Base-by-base conservation (phyloP, 2,113 vertebrate species). In the Nymphicus hollandicus region DNA sequence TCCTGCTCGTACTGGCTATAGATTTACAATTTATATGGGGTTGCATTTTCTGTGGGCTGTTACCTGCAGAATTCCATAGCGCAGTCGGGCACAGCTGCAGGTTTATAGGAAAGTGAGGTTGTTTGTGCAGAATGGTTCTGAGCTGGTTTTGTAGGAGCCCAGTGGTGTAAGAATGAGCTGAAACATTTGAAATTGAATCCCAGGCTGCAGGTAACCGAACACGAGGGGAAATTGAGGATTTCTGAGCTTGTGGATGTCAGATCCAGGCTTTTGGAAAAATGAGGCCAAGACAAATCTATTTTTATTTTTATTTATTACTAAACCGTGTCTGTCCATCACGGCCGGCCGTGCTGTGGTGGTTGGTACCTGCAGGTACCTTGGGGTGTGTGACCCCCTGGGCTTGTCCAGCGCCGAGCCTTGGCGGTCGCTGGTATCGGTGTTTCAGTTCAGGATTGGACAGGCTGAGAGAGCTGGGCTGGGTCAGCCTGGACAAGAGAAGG, bases 391-490 rank as follows among this genome's bases (percentile, higher is more conserved):
- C 33, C 13, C 33, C 33, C 55, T n/a, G 55, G 14, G 33, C 55
- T n/a, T 58, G 55, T n/a, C 15, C 55, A 58, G 39, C 39, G 10
- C 28, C 1, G 0, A 39, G 24, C 50, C 50, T 8, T 23, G 58
- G 33, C 13, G 0, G 24, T n/a, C 2, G 1, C 24, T 5, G 41
- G 6, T 17, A 1, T 3, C 1, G 1, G 14, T n/a, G 27, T 10
- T 33, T 11, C 8, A 0, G 10, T 3, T 58, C 6, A 3, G 35
- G 10, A 7, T 11, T 13, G 23, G 33, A 10, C 55, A 23, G 55
- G 33, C 55, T 3, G 55, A n/a, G 55, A n/a, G 9, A 14, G 33
- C 33, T 14, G 55, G 20, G 55, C 55, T 58, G 55, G 53, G 13
- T 2, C 55, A 58, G 55, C 55, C 55, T 58, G 13, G 33, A 58